Percentiles rank a stretch among this genome's conserved stretches.
These are phyloP conservation scores for Microctenopoma stevenorrisi DNA, from an alignment of 2,797 vertebrate genomes.

Conservation along the genomic window DNA sequence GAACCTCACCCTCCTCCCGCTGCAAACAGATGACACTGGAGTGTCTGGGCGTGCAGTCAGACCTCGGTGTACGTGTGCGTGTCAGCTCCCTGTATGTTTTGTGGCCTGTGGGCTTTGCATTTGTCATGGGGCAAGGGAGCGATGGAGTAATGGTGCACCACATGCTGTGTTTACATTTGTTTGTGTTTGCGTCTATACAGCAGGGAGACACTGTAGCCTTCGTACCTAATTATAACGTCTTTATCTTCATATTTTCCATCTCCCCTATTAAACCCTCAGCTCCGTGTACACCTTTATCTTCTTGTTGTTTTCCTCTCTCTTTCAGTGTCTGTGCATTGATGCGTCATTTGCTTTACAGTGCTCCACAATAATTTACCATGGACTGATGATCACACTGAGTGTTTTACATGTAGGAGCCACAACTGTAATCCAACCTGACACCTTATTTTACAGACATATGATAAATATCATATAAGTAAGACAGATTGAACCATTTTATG, in stretches of 20 bases:
- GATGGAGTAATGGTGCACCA: conserved; percentile 22
- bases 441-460: not conserved
- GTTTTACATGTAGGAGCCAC: not conserved
- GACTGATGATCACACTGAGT: not conserved
- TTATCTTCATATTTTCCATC: conserved; percentile 58
- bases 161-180: conserved; percentile 57
- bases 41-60: conserved; percentile 41
- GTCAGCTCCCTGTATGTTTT: conserved; percentile 50
- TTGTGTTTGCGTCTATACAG: conserved; percentile 41
- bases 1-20: conserved; percentile 16
- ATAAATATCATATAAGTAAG: too few relatives aligned
- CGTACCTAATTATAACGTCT: conserved; percentile 50
- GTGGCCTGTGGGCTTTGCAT: conserved; percentile 49
- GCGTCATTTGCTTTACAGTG: not conserved
- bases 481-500: too few relatives aligned
- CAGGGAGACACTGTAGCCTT: conserved; percentile 38
- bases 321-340: not conserved
- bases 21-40: conserved; percentile 50
- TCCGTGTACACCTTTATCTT: not conserved
- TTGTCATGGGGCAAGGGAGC: conserved; percentile 56
- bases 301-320: not conserved
- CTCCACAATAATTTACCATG: not conserved
- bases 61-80: conserved; percentile 8
- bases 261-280: conserved; percentile 22
- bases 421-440: not conserved